A percentile compares a stretch with the other conserved stretches of the same genome.
Evolutionary conservation across 2,113 vertebrate genomes (phyloP).

Genomic region (Murina feae): DNA sequence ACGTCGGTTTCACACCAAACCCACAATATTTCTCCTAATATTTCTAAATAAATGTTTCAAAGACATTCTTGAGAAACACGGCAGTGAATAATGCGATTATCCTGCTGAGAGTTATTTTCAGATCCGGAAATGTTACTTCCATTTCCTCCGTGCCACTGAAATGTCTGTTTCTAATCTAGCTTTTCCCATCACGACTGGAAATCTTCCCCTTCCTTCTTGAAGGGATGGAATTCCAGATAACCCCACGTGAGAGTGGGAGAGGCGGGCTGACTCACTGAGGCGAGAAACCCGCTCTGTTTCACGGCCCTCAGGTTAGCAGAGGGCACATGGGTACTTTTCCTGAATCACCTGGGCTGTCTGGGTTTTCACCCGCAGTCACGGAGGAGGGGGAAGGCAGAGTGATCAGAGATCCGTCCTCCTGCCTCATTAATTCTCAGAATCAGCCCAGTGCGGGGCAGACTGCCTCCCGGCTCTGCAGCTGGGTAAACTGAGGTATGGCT

Average conservation of each 20-base stretch:
- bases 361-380: neutral
- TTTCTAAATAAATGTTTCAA: neutral
- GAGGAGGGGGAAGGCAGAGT: neutral
- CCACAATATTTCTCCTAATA: neutral
- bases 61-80: neutral
- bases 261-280: neutral
- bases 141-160: neutral
- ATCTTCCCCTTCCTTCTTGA: slow-evolving; percentile 19
- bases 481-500: neutral
- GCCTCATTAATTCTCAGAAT: neutral
- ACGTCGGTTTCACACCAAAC: neutral
- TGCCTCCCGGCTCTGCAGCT: neutral
- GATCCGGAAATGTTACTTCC: neutral
- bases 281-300: neutral
- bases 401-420: no score
- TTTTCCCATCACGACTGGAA: neutral
- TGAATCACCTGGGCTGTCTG: neutral
- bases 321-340: neutral
- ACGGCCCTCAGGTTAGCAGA: neutral
- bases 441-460: neutral
- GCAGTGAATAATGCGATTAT: neutral
- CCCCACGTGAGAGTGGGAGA: neutral
- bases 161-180: neutral
- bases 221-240: neutral
- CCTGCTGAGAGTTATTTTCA: neutral